These are phyloP conservation scores for Crematogaster levior DNA, from an alignment of 2,888 invertebrate genomes.

Conservation along the genomic window DNA sequence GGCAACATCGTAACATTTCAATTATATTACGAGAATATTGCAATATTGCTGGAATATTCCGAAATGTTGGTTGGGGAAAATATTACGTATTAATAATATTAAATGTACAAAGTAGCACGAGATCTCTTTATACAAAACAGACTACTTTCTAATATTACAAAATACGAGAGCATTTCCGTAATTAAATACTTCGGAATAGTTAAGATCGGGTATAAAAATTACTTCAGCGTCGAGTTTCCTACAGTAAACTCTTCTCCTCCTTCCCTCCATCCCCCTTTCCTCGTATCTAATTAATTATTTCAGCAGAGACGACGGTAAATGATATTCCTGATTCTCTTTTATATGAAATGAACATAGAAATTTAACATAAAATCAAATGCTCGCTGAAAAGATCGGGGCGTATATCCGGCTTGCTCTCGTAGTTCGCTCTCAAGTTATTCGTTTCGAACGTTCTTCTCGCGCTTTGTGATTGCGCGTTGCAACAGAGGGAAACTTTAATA, in stretches of 20 bases:
- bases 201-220: slow-evolving; percentile 14
- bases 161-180: slow-evolving; percentile 1
- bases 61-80: no score
- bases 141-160: not conserved
- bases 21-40: no score
- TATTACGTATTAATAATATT: not conserved
- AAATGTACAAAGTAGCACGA: not conserved
- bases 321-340: not conserved
- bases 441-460: not conserved
- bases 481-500: slow-evolving; percentile 18
- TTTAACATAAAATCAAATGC: not conserved
- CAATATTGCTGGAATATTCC: no score
- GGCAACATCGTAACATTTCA: no score
- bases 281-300: slow-evolving; percentile 19
- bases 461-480: not conserved
- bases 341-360: not conserved
- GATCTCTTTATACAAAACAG: not conserved
- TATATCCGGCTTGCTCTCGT: not conserved
- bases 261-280: not conserved
- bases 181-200: slow-evolving; percentile 8
- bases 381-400: not conserved
- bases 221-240: not conserved
- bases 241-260: not conserved
- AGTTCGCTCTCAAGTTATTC: not conserved
- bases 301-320: not conserved